phyloP scores from a whole-genome alignment of 2,797 vertebrate species.

The Paratrypauchen microcephalus region DNA sequence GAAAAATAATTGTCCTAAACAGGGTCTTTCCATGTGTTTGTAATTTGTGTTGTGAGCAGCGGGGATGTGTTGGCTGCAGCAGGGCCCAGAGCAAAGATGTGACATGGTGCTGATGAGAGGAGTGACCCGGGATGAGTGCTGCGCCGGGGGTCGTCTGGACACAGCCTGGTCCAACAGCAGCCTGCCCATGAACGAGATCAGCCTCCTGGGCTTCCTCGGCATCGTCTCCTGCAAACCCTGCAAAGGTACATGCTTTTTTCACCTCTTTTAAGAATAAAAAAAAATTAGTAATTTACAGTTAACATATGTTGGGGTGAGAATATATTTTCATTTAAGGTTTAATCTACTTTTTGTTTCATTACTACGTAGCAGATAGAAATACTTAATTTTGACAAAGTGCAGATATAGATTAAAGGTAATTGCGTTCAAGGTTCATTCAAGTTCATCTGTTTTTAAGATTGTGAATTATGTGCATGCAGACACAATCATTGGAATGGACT shows the following conservation, averaged over 20 bases:
- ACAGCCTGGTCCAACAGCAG: conserved; percentile 94
- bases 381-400: conserved; percentile 22
- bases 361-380: not conserved
- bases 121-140: conserved; percentile 91
- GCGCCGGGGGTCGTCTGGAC: conserved; percentile 84
- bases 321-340: no score
- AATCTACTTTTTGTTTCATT: not conserved
- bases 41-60: conserved; percentile 64
- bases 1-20: not conserved
- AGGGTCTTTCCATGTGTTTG: not conserved
- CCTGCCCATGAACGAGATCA: conserved; percentile 92
- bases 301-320: not conserved
- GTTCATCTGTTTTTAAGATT: conserved; percentile 57
- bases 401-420: conserved; percentile 45
- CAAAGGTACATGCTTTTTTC: conserved; percentile 82
- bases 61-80: conserved; percentile 95
- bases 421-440: conserved; percentile 56
- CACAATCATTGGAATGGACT: not conserved
- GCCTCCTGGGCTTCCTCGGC: conserved; percentile 90
- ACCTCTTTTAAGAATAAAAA: not conserved
- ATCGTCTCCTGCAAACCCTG: conserved; percentile 93
- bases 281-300: no score
- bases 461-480: not conserved
- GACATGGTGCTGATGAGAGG: conserved; percentile 90
- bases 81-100: conserved; percentile 87